Evolutionary conservation across 2,113 vertebrate genomes (phyloP).

Genomic region (Phalacrocorax brasilianus): DNA sequence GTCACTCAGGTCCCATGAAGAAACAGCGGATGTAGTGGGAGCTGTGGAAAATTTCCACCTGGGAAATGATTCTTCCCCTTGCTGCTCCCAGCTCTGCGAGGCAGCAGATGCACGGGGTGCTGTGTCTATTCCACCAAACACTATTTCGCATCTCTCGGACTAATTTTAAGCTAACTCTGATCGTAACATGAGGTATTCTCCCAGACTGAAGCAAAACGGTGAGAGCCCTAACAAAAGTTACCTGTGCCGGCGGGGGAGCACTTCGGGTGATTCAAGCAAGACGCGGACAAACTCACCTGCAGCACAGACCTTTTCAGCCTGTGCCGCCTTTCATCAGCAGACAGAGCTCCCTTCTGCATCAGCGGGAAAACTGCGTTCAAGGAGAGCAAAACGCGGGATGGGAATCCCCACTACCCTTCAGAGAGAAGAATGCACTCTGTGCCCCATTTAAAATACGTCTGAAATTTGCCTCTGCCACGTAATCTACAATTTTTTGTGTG

Average conservation of each 20-base stretch:
- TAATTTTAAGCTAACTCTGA: not conserved
- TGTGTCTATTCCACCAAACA: rapidly evolving
- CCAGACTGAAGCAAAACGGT: rapidly evolving
- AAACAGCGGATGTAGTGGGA: rapidly evolving
- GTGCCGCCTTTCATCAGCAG: not conserved
- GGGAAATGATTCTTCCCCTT: rapidly evolving
- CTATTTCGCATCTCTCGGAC: not conserved
- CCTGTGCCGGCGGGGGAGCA: not conserved
- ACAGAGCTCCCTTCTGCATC: not conserved
- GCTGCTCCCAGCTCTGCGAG: rapidly evolving
- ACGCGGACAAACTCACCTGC: not conserved
- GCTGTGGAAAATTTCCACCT: not conserved
- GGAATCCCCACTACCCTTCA: not conserved
- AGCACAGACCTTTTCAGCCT: not conserved
- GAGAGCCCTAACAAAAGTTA: not conserved
- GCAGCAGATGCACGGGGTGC: not conserved
- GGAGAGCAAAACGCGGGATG: not conserved
- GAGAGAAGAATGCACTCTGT: not conserved
- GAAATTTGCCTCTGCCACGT: not conserved
- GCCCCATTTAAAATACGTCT: rapidly evolving
- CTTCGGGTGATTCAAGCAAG: not conserved
- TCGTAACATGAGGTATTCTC: rapidly evolving
- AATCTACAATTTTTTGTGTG: not conserved
- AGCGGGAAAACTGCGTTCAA: not conserved
- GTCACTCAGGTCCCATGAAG: rapidly evolving